These are phyloP conservation scores for Hypotaenidia okinawae DNA, from an alignment of 2,797 vertebrate genomes.

Conservation along the genomic window DNA sequence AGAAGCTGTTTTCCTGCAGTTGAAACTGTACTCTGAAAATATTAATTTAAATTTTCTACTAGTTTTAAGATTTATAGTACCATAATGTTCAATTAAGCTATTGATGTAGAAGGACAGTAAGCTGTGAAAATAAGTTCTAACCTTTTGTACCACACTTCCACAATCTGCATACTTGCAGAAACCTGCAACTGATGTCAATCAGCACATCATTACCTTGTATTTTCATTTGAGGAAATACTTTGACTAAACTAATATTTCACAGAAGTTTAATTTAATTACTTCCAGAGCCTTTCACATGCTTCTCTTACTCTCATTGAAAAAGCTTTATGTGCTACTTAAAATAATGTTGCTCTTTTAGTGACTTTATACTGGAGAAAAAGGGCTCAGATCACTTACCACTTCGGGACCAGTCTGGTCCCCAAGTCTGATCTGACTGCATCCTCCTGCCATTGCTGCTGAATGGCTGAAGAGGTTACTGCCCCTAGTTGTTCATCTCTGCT, in stretches of 20 bases:
- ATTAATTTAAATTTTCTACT: not conserved
- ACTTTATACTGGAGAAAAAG: not conserved
- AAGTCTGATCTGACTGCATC: not conserved
- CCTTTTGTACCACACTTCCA: not conserved
- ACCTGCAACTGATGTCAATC: not conserved
- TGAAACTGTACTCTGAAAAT: not conserved
- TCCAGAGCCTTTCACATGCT: not conserved
- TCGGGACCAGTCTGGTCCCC: not conserved
- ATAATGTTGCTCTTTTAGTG: not conserved
- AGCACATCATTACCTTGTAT: not conserved
- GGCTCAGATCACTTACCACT: fast-evolving
- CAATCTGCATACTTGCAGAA: not conserved
- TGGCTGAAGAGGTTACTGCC: not conserved
- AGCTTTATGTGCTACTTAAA: not conserved
- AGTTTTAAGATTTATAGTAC: not conserved
- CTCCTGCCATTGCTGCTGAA: not conserved
- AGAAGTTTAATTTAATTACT: not conserved
- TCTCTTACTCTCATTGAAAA: not conserved
- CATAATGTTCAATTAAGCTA: not conserved
- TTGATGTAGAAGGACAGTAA: not conserved
- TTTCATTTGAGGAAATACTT: not conserved
- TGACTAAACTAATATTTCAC: not conserved
- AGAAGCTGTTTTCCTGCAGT: not conserved
- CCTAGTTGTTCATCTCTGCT: not conserved
- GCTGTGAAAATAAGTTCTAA: not conserved